Evolutionary conservation across 1,140 invertebrate species (phyloP).

Genomic region (Drosophila kurseongensis): DNA sequence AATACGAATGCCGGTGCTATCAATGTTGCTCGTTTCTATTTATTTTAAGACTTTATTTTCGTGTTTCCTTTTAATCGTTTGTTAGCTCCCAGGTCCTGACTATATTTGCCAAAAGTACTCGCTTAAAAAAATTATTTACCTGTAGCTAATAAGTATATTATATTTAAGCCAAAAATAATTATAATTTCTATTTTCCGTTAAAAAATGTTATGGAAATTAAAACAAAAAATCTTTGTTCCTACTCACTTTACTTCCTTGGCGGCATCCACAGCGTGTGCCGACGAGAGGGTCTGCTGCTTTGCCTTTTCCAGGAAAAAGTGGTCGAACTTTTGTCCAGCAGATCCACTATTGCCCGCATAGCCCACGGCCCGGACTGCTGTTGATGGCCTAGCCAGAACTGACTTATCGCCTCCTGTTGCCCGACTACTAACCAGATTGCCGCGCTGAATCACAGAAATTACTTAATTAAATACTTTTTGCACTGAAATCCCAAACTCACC

Average conservation of each 20-base stretch:
- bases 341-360: constrained; percentile 90
- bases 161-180: too few species aligned
- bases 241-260: constrained; percentile 87
- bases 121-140: too few species aligned
- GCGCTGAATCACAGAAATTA: constrained; percentile 34
- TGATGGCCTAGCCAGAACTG: constrained; percentile 90
- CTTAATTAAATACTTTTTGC: not conserved
- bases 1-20: too few species aligned
- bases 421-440: constrained; percentile 76
- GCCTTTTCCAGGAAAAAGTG: constrained; percentile 89
- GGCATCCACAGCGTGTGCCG: constrained; percentile 85
- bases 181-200: not conserved
- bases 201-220: not conserved
- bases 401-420: constrained; percentile 63
- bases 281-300: constrained; percentile 82
- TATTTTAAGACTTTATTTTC: too few species aligned
- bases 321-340: constrained; percentile 89
- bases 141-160: too few species aligned
- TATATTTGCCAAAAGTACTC: too few species aligned
- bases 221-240: not conserved
- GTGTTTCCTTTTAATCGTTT: too few species aligned
- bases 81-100: too few species aligned
- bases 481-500: constrained; percentile 17
- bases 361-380: constrained; percentile 98
- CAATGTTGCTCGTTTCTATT: too few species aligned